Evolutionary conservation across 2,113 vertebrate species (phyloP), one percentile per base, ranked within the genome.

Genomic region (Equus przewalskii): DNA sequence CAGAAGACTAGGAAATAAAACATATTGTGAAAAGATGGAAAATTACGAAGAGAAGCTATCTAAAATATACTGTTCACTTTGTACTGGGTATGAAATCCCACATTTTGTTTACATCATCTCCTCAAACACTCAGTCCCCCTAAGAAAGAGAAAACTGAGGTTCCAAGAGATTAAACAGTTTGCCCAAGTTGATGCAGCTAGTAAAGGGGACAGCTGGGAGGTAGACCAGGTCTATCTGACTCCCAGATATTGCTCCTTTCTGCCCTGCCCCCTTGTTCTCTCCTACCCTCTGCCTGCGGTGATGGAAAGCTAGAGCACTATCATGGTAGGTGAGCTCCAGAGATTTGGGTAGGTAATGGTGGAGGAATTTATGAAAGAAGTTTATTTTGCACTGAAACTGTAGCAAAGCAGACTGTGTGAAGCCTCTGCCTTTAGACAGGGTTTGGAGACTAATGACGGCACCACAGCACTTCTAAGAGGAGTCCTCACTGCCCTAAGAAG

Each of bases 1-100:
- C n/a, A 62, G 81, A 87, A 80, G 84, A 70, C 24, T 46, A 33
- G 64, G 81, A 78, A 89, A 90, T 46, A 64, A 92, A 81, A 96
- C 26, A 49, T 14, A 58, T 3, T 84, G 56, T 78, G 70, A 88
- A 95, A 76, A 67, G 33, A 89, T 33, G 36, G 16, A 94, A 94
- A 80, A 80, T 82, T 21, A 58, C n/a, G 16, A 91, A 65, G 56
- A 49, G 19, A 54, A n/a, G 16, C 16, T 49, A 16, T 64, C 56
- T 69, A 92, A 85, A 89, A 60, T 67, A 56, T 11, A 19, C 10
- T 0, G 19, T 30, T 65, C 7, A 36, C 33, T 94, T 36, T 24
- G 46, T 85, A 13, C 67, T 92, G 60, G 67, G n/a, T 16, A 69
- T 1, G 22, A 92, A 85, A 62, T 14, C 6, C 13, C 51, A 70